A percentile compares a stretch with the other conserved stretches of the same genome.
These are phyloP conservation scores for Ectemnius continuus DNA, from an alignment of 2,888 invertebrate genomes.

Conservation along the genomic window DNA sequence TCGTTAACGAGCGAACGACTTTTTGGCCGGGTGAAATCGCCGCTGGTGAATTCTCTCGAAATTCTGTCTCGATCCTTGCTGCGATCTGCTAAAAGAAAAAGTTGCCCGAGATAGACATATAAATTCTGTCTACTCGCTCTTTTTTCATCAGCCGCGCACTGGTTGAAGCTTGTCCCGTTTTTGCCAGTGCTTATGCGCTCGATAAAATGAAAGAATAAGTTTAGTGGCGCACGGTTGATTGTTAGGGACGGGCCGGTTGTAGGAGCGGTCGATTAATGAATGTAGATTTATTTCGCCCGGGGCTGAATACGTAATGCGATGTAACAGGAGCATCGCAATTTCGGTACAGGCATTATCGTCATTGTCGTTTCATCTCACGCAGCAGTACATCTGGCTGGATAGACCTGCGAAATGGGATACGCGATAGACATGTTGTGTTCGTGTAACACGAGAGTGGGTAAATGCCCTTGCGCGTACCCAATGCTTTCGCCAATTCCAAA, in stretches of 20 bases:
- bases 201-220: conserved; percentile 1
- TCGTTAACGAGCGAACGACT: conserved; percentile 59
- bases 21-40: conserved; percentile 49
- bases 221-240: conserved; percentile 8
- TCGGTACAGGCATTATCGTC: not conserved
- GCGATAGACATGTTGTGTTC: conserved; percentile 19
- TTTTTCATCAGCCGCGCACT: too few species aligned
- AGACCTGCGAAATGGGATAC: conserved; percentile 31
- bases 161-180: too few species aligned
- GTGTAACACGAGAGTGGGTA: conserved; percentile 25
- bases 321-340: conserved; percentile 26
- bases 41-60: conserved; percentile 15
- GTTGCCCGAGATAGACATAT: too few species aligned
- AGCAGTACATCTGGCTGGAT: conserved; percentile 20
- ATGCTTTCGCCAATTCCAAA: too few species aligned
- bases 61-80: conserved; percentile 10
- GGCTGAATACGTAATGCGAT: not conserved
- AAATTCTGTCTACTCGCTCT: too few species aligned
- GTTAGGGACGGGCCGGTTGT: too few species aligned
- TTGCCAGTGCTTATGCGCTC: not conserved
- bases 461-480: conserved; percentile 12
- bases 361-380: conserved; percentile 20
- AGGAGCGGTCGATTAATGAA: too few species aligned
- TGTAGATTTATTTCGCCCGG: not conserved
- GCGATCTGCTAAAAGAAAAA: not conserved